phyloP scores from a whole-genome alignment of 2,888 invertebrate species.

The Eueremaeus valkanovi region DNA sequence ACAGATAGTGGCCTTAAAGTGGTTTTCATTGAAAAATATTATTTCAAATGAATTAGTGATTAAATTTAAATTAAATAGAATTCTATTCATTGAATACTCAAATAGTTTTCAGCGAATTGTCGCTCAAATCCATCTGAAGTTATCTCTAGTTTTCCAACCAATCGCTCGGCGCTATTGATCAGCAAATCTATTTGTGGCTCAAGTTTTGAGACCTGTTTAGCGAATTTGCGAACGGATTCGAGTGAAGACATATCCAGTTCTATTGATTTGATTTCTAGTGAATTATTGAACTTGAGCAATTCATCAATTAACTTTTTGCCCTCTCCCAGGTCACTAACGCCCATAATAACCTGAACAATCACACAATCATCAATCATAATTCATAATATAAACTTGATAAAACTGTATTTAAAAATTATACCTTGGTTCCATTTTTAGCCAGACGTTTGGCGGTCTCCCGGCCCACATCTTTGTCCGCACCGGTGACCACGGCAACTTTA shows the following conservation, averaged over 20 bases:
- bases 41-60: not conserved
- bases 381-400: not conserved
- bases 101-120: slow-evolving; percentile 46
- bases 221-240: slow-evolving; percentile 66
- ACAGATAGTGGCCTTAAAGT: not conserved
- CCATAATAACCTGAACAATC: slow-evolving; percentile 50
- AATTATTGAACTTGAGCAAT: slow-evolving; percentile 45
- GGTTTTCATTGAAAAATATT: not conserved
- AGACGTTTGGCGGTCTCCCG: slow-evolving; percentile 47
- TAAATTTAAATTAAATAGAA: no score
- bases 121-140: slow-evolving; percentile 45
- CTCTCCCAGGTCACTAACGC: slow-evolving; percentile 49
- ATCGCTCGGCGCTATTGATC: slow-evolving; percentile 46
- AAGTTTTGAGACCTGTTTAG: slow-evolving; percentile 50
- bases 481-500: slow-evolving; percentile 45
- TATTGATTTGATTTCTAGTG: slow-evolving; percentile 34
- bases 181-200: slow-evolving; percentile 44
- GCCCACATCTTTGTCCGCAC: slow-evolving; percentile 47
- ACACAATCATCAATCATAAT: slow-evolving; percentile 43
- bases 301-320: slow-evolving; percentile 48
- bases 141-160: slow-evolving; percentile 36
- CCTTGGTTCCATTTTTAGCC: slow-evolving; percentile 55
- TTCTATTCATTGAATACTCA: slow-evolving; percentile 33
- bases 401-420: not conserved
- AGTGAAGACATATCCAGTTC: slow-evolving; percentile 65